Evolutionary conservation across 2,888 invertebrate species (phyloP).

Genomic region (Branchipolynoe longqiensis): DNA sequence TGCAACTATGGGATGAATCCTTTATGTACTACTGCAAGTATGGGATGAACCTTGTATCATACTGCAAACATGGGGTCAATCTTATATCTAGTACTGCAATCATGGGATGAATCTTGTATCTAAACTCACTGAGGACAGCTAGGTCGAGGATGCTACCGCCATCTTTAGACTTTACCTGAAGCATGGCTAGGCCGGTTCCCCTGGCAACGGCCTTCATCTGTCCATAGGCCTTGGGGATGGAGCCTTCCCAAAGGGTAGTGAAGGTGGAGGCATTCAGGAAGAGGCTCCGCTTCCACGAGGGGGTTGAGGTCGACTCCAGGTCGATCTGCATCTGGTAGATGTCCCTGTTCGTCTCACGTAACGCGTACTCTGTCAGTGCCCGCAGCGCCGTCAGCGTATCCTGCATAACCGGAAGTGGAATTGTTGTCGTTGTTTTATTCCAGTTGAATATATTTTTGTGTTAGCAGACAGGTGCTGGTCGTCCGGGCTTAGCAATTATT

Average conservation of each 20-base stretch:
- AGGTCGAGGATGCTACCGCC: no score
- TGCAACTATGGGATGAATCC: no score
- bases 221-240: slow-evolving; percentile 65
- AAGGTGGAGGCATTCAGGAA: slow-evolving; percentile 77
- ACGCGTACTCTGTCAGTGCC: slow-evolving; percentile 86
- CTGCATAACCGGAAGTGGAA: slow-evolving; percentile 74
- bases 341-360: slow-evolving; percentile 78
- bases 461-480: no score
- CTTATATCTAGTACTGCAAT: no score
- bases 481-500: no score
- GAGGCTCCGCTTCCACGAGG: slow-evolving; percentile 73
- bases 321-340: slow-evolving; percentile 76
- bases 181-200: slow-evolving; percentile 69
- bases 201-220: slow-evolving; percentile 64
- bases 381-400: slow-evolving; percentile 94
- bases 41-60: no score
- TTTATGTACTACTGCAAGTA: no score
- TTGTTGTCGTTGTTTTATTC: neutral
- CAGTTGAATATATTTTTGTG: neutral
- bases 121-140: no score
- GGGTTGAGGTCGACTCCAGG: slow-evolving; percentile 80
- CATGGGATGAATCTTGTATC: no score
- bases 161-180: slow-evolving; percentile 42
- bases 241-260: slow-evolving; percentile 70
- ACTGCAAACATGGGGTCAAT: no score